Base-by-base conservation (phyloP, 2,797 vertebrate genomes). In the Sorex maritimensis region DNA sequence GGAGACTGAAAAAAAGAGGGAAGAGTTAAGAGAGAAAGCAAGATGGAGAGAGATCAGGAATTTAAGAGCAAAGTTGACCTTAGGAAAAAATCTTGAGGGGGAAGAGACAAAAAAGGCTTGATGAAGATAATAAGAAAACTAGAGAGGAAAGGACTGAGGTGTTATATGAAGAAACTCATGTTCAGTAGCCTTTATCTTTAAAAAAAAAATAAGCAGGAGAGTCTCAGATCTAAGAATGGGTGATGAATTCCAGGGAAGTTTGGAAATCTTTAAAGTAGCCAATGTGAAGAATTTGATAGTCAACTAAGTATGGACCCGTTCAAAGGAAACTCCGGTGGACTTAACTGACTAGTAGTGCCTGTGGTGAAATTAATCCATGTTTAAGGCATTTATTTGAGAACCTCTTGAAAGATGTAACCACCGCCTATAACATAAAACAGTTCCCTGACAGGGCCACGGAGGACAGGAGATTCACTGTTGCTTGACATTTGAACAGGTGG, bases 151-250 rank as follows among this genome's bases (percentile, higher is more conserved):
- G 14, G 5, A 10, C 34, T 68, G 21, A 91, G 78, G 38, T 69
- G 19, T 13, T 41, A 12, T 72, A 2, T 63, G 63, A 89, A 7
- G 46, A 88, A 85, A 67, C n/a, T 83, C 58, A 73, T 30, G 6
- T 46, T 73, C 73, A 88, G 81, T 81, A 63, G 13, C 9, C 6
- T 75, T 86, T 94, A 74, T 44, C 46, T 90, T 92, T 81, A 19
- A 9, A 68, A 82, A 82, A 81, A 86, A 52, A 26, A 9, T 41
- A 74, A 67, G 9, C 23, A 82, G 80, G 34, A 10, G 81, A 3
- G 15, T 30, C 28, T 94, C 28, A 38, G 38, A 74, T 82, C 49
- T 90, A 71, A 46, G 30, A 95, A 79, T 75, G 55, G n/a, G 2
- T n/a, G 88, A 14, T 93, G 23, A 10, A 81, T 5, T 88, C 19